Conservation (phyloP, 1,140 invertebrate genomes). For the Drosophila aff. region DNA sequence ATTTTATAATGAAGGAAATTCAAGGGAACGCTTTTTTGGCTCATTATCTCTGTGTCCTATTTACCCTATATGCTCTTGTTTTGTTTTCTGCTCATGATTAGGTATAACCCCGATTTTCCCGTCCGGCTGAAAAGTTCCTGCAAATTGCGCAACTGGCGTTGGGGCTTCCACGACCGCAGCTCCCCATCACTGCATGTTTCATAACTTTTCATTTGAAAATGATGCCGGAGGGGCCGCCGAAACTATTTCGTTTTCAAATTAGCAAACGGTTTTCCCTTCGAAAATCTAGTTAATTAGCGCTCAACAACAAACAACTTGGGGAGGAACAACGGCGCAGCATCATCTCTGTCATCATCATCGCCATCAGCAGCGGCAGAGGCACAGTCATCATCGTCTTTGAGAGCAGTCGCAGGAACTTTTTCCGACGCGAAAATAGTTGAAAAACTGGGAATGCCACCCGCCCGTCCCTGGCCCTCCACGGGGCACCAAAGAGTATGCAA, state of each 20-base stretch:
- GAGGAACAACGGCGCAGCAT: slow-evolving; percentile 30
- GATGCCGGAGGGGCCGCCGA: slow-evolving; percentile 25
- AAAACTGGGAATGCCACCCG: slow-evolving; percentile 28
- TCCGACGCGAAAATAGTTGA: slow-evolving; percentile 46
- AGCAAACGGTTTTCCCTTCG: slow-evolving; percentile 57
- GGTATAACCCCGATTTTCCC: slow-evolving; percentile 2
- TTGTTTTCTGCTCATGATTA: slow-evolving; percentile 6
- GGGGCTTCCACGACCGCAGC: slow-evolving; percentile 22
- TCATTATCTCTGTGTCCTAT: neutral
- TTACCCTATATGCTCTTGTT: neutral
- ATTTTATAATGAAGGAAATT: neutral
- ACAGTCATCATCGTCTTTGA: slow-evolving; percentile 14
- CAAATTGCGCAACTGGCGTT: slow-evolving; percentile 23
- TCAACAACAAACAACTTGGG: slow-evolving; percentile 51
- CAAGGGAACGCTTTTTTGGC: neutral
- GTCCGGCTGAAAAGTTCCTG: slow-evolving; percentile 9
- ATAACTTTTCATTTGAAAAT: slow-evolving; percentile 54
- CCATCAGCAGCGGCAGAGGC: neutral
- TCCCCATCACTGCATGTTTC: slow-evolving; percentile 39
- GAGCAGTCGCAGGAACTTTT: slow-evolving; percentile 40
- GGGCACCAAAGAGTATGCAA: slow-evolving; percentile 30
- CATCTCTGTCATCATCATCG: slow-evolving; percentile 13
- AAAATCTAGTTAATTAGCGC: slow-evolving; percentile 72
- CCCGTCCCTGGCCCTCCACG: slow-evolving; percentile 1
- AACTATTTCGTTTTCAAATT: slow-evolving; percentile 69